phyloP scores from a whole-genome alignment of 1,140 invertebrate genomes.

The Papilio xuthus region DNA sequence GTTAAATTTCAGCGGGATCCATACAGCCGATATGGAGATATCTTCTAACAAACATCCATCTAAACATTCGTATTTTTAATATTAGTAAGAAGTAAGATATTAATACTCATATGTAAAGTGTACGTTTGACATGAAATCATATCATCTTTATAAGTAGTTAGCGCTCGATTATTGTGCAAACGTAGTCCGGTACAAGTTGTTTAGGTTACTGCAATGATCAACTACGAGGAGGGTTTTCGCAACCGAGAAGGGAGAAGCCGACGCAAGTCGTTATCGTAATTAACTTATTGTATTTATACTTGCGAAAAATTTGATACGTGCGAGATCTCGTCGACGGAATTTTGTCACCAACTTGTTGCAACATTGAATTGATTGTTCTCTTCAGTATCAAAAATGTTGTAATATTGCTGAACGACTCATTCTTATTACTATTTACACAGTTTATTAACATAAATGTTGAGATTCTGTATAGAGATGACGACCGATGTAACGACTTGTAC shows the following conservation, averaged over 20 bases:
- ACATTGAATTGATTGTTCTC: background rate
- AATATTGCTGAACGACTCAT: background rate
- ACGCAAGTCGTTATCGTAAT: constrained; percentile 31
- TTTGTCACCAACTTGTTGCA: constrained; percentile 8
- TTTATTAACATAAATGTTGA: background rate
- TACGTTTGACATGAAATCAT: constrained; percentile 24
- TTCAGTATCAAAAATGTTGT: background rate
- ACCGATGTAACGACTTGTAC: too few relatives aligned
- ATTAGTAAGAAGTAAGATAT: too few relatives aligned
- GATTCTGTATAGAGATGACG: background rate
- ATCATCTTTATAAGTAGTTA: background rate
- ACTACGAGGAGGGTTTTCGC: constrained; percentile 33
- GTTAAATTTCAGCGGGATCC: too few relatives aligned
- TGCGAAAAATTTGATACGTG: constrained; percentile 18
- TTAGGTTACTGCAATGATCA: constrained; percentile 36
- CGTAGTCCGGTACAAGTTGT: constrained; percentile 8
- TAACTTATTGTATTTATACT: constrained; percentile 35
- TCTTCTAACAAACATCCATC: too few relatives aligned
- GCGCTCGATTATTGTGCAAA: constrained; percentile 31
- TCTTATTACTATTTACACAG: background rate
- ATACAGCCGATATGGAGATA: background rate
- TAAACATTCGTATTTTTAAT: too few relatives aligned
- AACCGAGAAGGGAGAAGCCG: constrained; percentile 37
- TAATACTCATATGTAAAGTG: background rate
- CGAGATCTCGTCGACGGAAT: constrained; percentile 11